Percentiles rank a stretch among this genome's conserved stretches.
Conservation (phyloP, 2,888 invertebrate genomes). For the Tenthredo livida region DNA sequence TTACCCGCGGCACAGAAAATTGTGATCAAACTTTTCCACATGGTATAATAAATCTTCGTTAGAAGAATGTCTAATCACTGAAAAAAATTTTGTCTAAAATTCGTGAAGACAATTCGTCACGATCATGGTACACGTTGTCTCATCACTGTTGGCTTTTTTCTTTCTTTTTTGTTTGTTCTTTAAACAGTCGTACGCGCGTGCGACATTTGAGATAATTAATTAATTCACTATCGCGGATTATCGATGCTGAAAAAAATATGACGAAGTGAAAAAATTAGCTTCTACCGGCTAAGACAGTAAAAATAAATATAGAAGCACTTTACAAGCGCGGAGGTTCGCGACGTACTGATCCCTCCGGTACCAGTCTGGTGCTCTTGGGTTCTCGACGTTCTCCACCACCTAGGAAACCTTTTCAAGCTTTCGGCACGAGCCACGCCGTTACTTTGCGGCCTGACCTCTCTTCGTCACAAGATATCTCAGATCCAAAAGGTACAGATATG, state of each 20-base stretch:
- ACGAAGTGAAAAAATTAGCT: not conserved
- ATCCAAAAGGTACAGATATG: not conserved
- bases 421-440: constrained; percentile 31
- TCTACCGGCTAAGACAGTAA: constrained; percentile 62
- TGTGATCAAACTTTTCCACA: constrained; percentile 68
- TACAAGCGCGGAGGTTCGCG: constrained; percentile 66
- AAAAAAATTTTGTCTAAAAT: constrained; percentile 22
- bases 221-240: constrained; percentile 3
- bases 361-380: constrained; percentile 33
- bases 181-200: not conserved
- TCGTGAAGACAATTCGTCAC: constrained; percentile 5
- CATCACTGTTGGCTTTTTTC: constrained; percentile 11
- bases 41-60: constrained; percentile 57
- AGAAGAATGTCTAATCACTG: constrained; percentile 33
- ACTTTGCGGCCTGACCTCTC: constrained; percentile 28
- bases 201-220: constrained; percentile 17
- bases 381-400: constrained; percentile 32
- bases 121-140: not conserved
- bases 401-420: constrained; percentile 22
- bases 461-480: not conserved
- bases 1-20: constrained; percentile 71
- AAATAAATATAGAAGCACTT: constrained; percentile 55
- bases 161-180: not conserved
- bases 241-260: constrained; percentile 46
- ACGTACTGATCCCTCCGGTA: constrained; percentile 65